A percentile compares a stretch with the other conserved stretches of the same genome.
phyloP scores from a whole-genome alignment of 2,113 vertebrate genomes.

The Turnix velox region DNA sequence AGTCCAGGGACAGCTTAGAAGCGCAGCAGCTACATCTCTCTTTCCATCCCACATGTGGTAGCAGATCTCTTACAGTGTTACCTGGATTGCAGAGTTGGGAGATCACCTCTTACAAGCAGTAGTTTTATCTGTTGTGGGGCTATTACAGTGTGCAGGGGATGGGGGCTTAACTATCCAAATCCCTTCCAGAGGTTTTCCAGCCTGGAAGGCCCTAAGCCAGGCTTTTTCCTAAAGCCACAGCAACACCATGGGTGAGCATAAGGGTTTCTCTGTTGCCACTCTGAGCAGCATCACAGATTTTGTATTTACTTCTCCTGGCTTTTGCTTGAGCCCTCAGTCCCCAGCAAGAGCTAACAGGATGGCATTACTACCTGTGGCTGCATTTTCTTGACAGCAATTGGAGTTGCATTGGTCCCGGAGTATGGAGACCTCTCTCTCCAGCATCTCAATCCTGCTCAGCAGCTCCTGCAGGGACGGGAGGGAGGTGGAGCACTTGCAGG shows the following conservation, averaged over 20 bases:
- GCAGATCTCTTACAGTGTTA: neutral
- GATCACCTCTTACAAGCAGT: neutral
- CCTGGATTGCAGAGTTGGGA: neutral
- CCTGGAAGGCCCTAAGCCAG: neutral
- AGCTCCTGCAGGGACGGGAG: conserved; percentile 85
- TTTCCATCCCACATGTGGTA: neutral
- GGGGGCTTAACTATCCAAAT: neutral
- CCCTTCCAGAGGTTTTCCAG: neutral
- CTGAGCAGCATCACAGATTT: neutral
- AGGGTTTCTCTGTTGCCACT: neutral
- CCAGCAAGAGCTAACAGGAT: conserved; percentile 24
- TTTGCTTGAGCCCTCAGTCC: neutral
- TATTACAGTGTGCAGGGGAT: rapidly evolving
- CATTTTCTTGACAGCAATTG: conserved; percentile 87
- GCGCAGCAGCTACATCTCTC: neutral
- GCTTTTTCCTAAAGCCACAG: neutral
- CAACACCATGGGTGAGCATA: neutral
- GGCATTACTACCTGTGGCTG: conserved; percentile 83
- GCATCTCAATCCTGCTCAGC: conserved; percentile 89
- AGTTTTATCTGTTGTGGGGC: neutral
- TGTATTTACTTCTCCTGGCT: neutral
- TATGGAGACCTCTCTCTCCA: conserved; percentile 92
- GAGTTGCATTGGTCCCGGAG: conserved; percentile 87
- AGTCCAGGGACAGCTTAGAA: neutral
- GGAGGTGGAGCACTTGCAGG: conserved; percentile 82